Base-by-base conservation (phyloP, 2,797 vertebrate species). In the Parambassis ranga region DNA sequence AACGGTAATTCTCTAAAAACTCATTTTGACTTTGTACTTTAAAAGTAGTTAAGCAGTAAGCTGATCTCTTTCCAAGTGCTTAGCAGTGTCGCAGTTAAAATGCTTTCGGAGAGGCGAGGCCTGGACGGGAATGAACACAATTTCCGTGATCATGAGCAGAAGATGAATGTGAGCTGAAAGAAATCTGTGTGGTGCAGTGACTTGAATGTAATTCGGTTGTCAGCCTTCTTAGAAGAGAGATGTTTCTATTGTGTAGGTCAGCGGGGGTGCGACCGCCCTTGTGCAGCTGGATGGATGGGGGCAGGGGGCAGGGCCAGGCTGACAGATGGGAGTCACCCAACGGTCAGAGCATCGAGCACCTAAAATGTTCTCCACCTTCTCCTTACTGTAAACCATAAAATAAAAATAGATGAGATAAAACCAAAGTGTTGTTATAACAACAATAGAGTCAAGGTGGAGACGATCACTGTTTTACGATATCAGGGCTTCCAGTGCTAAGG, bases 311-410 rank as follows among this genome's bases (percentile, higher is more conserved):
- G 60, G 33, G 33, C 23, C 39, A 24, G 42, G 35, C 14, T 56
- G 51, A 75, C 42, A 79, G 76, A 77, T 65, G 73, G 62, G 61
- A 61, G 71, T 74, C 59, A 68, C 18, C 24, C 39, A 65, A 30
- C 8, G 0, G 44, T 60, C 58, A 49, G 15, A 30, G 37, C 22
- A 41, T 43, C 27, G 16, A 51, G 42, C 56, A 53, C 59, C 64
- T 58, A 63, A 49, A 62, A 36, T 10, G 10, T 2, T 56, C 26
- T 10, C 0, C 8, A 2, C 11, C 8, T 10, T 8, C 8, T 11
- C 33, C 18, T 18, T 27, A 26, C 4, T 44, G 23, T 3, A n/a
- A 18, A 38, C 49, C 38, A 28, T 4, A 24, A 22, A 41, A 30
- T 2, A 13, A 46, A 46, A 46, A 27, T 26, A 30, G 43, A n/a